Conservation (phyloP, 1,140 invertebrate species). For the Drosophila saltans region DNA sequence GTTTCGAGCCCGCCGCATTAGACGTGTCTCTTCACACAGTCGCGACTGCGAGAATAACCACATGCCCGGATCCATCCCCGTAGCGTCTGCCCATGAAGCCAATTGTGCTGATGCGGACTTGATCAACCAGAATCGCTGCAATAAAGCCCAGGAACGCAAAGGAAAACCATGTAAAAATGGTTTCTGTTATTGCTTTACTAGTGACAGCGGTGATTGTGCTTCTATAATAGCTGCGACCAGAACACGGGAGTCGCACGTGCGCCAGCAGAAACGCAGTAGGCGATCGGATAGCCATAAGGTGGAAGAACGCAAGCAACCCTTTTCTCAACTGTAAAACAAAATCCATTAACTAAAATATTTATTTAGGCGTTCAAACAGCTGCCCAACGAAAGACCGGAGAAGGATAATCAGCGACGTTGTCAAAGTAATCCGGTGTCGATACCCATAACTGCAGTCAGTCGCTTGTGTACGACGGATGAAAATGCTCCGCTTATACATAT, state of each 20-base stretch:
- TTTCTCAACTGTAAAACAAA: not conserved
- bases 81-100: not conserved
- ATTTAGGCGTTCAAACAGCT: constrained; percentile 24
- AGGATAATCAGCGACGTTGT: constrained; percentile 23
- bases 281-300: constrained; percentile 49
- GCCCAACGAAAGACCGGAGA: constrained; percentile 43
- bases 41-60: constrained; percentile 58
- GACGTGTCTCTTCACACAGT: constrained; percentile 67
- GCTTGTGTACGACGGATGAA: constrained; percentile 48
- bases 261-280: constrained; percentile 62
- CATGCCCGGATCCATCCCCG: constrained; percentile 2
- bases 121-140: constrained; percentile 76
- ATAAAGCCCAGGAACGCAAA: constrained; percentile 75
- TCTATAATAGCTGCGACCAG: constrained; percentile 42
- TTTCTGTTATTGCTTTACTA: constrained; percentile 82
- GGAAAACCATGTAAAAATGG: constrained; percentile 77
- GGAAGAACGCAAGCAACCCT: not conserved
- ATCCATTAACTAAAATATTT: not conserved
- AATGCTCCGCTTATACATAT: constrained; percentile 79
- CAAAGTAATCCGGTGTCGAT: constrained; percentile 23
- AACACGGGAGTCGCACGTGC: constrained; percentile 72
- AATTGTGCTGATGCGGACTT: constrained; percentile 63
- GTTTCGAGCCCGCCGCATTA: constrained; percentile 70
- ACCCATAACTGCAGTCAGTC: constrained; percentile 64
- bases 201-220: constrained; percentile 77